Base-by-base conservation (phyloP, 2,797 vertebrate genomes). In the Channallabes apus region DNA sequence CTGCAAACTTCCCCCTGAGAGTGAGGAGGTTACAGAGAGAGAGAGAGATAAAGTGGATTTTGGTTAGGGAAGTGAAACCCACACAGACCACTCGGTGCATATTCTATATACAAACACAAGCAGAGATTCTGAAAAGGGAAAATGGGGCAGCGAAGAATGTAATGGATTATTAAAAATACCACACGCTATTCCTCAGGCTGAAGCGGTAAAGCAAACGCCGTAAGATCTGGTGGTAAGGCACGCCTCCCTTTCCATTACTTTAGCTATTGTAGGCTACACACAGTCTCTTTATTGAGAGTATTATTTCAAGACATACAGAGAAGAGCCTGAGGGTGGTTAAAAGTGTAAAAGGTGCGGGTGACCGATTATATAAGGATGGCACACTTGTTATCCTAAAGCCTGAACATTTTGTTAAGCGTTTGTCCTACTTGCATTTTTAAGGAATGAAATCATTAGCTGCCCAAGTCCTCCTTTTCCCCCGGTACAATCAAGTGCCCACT, bases 1-100 rank as follows among this genome's bases (percentile, higher is more conserved):
- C 97, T 24, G 97, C 97, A 93, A 98, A 98, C 88, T 98, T 98
- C 0, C 97, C 97, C 90, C 97, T 98, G 69, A 71, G 3, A 38
- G 20, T 32, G 20, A 84, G 62, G 22, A 73, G 14, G 29, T 46
- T 41, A 64, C 3, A 27, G 38, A 77, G 14, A 69, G 29, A 76
- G 41, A 41, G 7, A 41, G 38, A 41, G 29, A 76, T 56, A 9
- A 1, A 65, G 3, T 58, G 27, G 7, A 64, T 78, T 54, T 82
- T 4, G 54, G 18, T 29, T 35, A 75, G 35, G 67, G 6, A 9
- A 61, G 20, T 18, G 8, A 75, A 32, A 41, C 12, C 9, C 46
- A 32, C 18, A 38, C 38, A 41, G n/a, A 29, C 22, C 20, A 20
- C 2, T n/a, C 4, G 9, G 35, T 38, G 2, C 18, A 80, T 5